Percentiles rank a stretch among this genome's conserved stretches.
Evolutionary conservation across 2,113 vertebrate genomes (phyloP).

Genomic region (Athene cunicularia): DNA sequence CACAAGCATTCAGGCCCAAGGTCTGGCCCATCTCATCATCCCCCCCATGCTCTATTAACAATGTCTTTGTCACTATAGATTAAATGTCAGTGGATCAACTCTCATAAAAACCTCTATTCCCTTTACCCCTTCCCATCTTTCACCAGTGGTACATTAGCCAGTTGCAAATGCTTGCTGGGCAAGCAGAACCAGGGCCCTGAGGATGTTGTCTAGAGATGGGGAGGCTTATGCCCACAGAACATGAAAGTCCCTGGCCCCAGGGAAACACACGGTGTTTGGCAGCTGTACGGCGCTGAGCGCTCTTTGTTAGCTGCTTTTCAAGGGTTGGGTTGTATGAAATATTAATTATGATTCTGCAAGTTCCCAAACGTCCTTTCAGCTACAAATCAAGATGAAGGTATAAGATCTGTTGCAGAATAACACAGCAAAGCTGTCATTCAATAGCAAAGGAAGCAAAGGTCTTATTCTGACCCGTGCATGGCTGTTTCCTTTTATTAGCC

Average conservation of each 20-base stretch:
- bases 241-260: background rate
- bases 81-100: background rate
- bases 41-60: background rate
- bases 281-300: background rate
- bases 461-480: fast-evolving
- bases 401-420: background rate
- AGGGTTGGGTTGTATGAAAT: background rate
- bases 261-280: fast-evolving
- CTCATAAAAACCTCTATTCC: background rate
- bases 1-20: fast-evolving
- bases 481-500: background rate
- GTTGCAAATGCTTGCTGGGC: background rate
- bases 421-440: background rate
- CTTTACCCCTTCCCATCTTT: background rate
- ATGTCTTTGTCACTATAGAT: background rate
- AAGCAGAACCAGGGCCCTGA: background rate
- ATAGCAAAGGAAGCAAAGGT: background rate
- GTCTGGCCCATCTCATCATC: background rate
- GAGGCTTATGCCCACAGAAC: background rate
- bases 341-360: background rate
- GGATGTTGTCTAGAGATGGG: background rate
- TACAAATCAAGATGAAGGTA: background rate
- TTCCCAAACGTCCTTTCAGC: background rate
- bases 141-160: background rate
- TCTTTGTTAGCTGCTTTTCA: background rate